These are phyloP conservation scores for Thamnaconus septentrionalis DNA, from an alignment of 2,113 vertebrate genomes.

Conservation along the genomic window DNA sequence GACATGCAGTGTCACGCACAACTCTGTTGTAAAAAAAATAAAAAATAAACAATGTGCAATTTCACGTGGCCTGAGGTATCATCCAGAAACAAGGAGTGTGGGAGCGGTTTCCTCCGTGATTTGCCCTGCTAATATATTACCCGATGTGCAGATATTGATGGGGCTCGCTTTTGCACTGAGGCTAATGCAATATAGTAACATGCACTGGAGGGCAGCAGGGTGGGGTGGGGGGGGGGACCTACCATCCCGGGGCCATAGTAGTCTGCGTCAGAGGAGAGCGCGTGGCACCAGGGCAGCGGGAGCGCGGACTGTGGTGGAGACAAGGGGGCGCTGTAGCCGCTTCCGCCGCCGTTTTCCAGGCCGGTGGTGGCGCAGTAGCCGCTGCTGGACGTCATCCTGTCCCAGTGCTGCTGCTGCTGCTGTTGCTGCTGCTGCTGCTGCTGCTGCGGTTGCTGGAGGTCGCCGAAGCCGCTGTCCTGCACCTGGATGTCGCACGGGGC, in stretches of 20 bases:
- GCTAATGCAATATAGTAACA: too few species aligned
- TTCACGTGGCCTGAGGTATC: too few species aligned
- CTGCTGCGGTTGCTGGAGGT: slow-evolving; percentile 51
- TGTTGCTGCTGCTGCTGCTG: too few species aligned
- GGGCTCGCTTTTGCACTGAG: too few species aligned
- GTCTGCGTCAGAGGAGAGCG: slow-evolving; percentile 75
- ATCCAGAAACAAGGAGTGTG: too few species aligned
- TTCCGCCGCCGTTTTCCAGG: not conserved
- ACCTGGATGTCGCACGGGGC: slow-evolving; percentile 72
- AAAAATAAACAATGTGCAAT: too few species aligned
- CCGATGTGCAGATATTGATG: too few species aligned
- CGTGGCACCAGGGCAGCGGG: slow-evolving; percentile 67
- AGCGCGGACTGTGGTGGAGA: slow-evolving; percentile 49
- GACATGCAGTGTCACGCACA: too few species aligned
- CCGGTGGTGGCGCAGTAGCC: slow-evolving; percentile 34
- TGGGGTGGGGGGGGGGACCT: slow-evolving; percentile 42
- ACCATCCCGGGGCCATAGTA: slow-evolving; percentile 83
- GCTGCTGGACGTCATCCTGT: slow-evolving; percentile 74
- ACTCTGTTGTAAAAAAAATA: too few species aligned
- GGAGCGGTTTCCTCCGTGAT: too few species aligned
- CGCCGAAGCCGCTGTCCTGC: slow-evolving; percentile 66
- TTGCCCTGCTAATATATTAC: too few species aligned
- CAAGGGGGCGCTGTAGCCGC: slow-evolving; percentile 33
- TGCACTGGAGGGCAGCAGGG: not conserved
- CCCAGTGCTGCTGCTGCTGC: slow-evolving; percentile 67